phyloP scores from a whole-genome alignment of 2,113 vertebrate species.

The Stigmatopora argus region DNA sequence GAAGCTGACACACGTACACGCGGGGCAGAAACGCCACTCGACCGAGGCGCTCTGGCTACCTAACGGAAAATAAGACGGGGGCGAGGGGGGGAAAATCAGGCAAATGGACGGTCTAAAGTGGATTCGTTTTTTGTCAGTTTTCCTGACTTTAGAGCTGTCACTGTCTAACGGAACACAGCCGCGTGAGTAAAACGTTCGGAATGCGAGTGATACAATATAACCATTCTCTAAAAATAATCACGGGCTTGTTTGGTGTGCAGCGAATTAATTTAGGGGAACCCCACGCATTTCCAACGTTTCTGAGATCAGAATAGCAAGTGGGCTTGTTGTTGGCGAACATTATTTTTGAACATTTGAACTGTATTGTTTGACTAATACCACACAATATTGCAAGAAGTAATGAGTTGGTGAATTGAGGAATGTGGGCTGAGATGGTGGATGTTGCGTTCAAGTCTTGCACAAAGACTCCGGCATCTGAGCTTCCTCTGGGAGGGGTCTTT shows the following conservation, averaged over 20 bases:
- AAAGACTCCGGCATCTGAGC: conserved; percentile 29
- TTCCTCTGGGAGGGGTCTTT: conserved; percentile 33
- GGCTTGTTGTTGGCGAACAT: neutral
- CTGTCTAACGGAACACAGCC: conserved; percentile 32
- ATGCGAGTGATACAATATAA: neutral
- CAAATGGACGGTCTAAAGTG: conserved; percentile 37
- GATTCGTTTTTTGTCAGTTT: conserved; percentile 20
- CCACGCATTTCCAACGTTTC: neutral
- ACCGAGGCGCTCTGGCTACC: conserved; percentile 1
- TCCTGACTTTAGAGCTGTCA: conserved; percentile 30
- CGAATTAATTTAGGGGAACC: neutral
- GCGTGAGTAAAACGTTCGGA: conserved; percentile 39
- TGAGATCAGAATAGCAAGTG: neutral
- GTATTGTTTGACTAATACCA: neutral
- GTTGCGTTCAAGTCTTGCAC: neutral
- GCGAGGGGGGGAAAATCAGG: neutral
- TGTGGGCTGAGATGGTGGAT: neutral
- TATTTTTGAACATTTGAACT: neutral
- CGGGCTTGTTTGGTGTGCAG: neutral
- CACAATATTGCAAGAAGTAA: fast-evolving
- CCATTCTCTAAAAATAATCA: neutral
- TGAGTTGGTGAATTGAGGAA: neutral
- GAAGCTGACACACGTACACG: conserved; percentile 15
- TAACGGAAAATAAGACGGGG: neutral
- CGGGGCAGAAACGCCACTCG: neutral